phyloP scores from a whole-genome alignment of 2,113 vertebrate species.

The Prunella fulvescens region DNA sequence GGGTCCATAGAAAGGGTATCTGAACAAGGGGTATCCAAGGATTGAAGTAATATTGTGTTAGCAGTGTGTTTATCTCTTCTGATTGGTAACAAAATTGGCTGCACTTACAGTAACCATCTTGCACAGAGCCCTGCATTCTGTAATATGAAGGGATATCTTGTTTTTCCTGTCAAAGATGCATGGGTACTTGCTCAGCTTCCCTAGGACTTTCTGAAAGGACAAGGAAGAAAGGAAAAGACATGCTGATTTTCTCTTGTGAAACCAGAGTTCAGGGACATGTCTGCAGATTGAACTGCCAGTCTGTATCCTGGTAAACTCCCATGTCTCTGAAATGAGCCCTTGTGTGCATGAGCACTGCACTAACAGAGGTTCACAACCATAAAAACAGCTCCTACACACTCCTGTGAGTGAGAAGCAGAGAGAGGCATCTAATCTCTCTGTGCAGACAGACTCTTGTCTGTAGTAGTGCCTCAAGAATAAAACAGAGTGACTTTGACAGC shows the following conservation, averaged over 20 bases:
- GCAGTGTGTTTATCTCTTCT: neutral
- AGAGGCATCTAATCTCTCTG: neutral
- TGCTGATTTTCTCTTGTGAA: neutral
- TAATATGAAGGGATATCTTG: fast-evolving
- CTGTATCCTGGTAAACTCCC: neutral
- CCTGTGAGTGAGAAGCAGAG: neutral
- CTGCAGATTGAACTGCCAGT: neutral
- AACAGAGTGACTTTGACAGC: neutral
- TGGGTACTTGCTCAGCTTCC: neutral
- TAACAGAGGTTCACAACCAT: neutral
- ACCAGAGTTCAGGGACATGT: neutral
- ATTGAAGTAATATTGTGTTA: neutral
- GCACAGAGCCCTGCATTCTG: fast-evolving
- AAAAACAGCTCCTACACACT: neutral
- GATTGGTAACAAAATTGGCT: neutral
- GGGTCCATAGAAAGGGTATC: fast-evolving
- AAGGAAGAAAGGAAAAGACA: neutral
- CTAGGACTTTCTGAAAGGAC: neutral
- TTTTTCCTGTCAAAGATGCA: slow-evolving; percentile 12
- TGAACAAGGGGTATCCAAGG: neutral
- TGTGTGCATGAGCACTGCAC: neutral
- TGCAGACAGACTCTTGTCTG: neutral
- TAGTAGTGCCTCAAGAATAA: neutral
- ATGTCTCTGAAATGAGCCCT: neutral
- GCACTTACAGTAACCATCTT: fast-evolving